Evolutionary conservation across 2,888 invertebrate genomes (phyloP), one percentile per base, ranked within the genome.

Genomic region (Hybos culiciformis): DNA sequence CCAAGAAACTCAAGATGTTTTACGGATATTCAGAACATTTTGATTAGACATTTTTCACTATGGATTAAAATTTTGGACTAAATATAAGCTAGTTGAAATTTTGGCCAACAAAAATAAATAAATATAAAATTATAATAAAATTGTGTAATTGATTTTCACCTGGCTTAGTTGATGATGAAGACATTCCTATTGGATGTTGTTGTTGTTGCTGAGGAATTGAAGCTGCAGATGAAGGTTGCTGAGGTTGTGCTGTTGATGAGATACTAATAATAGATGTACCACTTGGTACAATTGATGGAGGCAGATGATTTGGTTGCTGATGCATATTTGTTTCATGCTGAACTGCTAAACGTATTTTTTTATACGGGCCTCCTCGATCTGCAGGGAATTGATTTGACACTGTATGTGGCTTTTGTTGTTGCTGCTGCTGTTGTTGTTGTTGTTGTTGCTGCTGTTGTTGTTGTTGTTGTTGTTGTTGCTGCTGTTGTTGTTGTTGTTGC

Each of bases 401-500:
- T 51, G 19, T 50, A 37, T 54, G 56, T 44, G 37, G 38, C 7
- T 58, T 56, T 34, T 37, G 56, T 55, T 46, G 56, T 52, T 57
- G 54, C 46, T 29, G 48, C 32, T 54, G 47, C 43, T 54, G 48
- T 12, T 20, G 5, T 15, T 40, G 36, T 52, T 44, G 45, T 45
- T 39, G 9, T 54, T 56, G 55, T 52, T 37, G 53, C 53, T 44
- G 51, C 44, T 39, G 41, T 12, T 36, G 24, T 19, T 32, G 39
- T 11, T 14, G 36, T 11, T 31, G 45, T 15, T 23, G 45, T 12
- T n/a, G n/a, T n/a, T n/a, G n/a, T 63, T 63, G 53, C 62, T 61
- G 56, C 60, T 62, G 54, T 65, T 67, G 57, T 66, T 68, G 68
- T 64, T 70, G 66, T 51, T 59, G 54, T 46, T 55, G 60, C 34